Percentiles rank a stretch among this genome's conserved stretches.
These are phyloP conservation scores for Echinarachnius parma DNA, from an alignment of 53 echinoderm and acorn worm species.

Conservation along the genomic window DNA sequence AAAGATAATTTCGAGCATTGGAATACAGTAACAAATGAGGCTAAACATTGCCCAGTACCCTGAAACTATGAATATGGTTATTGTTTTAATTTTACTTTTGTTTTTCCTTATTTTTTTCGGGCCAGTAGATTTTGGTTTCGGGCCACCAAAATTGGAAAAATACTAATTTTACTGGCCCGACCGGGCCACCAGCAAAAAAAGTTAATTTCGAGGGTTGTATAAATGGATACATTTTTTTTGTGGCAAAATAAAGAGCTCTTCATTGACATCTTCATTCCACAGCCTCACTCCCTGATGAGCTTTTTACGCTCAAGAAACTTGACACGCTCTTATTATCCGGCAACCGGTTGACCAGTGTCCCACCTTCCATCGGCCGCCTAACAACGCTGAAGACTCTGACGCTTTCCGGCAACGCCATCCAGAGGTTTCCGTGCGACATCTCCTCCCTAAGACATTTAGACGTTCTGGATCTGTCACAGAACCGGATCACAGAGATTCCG, in stretches of 20 bases:
- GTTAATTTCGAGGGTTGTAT: background rate
- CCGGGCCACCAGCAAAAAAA: background rate
- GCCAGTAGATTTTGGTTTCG: too few relatives aligned
- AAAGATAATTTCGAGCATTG: too few relatives aligned
- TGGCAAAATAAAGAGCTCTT: too few relatives aligned
- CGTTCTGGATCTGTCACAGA: constrained; percentile 85
- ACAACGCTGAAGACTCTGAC: constrained; percentile 65
- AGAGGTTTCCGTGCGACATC: constrained; percentile 65
- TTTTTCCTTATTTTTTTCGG: too few relatives aligned
- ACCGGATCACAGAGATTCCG: constrained; percentile 65
- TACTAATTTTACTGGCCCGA: too few relatives aligned
- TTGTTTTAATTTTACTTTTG: too few relatives aligned
- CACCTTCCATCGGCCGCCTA: constrained; percentile 58
- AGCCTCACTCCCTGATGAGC: constrained; percentile 71
- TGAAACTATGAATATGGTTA: too few relatives aligned
- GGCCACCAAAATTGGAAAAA: too few relatives aligned
- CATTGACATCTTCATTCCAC: constrained; percentile 14
- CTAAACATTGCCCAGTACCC: too few relatives aligned
- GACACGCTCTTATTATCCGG: constrained; percentile 65
- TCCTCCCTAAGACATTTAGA: constrained; percentile 83
- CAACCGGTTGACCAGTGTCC: constrained; percentile 75
- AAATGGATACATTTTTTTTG: too few relatives aligned
- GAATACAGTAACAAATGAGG: too few relatives aligned
- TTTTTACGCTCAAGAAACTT: constrained; percentile 75
- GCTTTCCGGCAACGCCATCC: constrained; percentile 68